Evolutionary conservation across 2,113 vertebrate genomes (phyloP).

Genomic region (Corythornis cristatus): DNA sequence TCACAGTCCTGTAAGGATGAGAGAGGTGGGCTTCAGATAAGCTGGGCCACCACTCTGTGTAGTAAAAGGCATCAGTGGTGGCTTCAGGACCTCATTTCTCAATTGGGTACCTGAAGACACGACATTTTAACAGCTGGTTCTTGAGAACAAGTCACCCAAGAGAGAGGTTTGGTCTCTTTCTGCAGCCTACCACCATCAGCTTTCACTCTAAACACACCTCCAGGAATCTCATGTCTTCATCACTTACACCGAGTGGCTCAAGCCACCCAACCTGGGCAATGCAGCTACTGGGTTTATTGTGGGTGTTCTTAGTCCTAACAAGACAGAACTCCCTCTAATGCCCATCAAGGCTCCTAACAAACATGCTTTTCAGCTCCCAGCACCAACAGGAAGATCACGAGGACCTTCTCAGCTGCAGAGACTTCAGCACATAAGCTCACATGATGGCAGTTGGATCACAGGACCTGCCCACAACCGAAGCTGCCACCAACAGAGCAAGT

Average conservation of each 20-base stretch:
- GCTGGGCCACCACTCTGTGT: no score
- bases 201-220: background rate
- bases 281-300: rapidly evolving
- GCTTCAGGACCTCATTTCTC: rapidly evolving
- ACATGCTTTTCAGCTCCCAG: rapidly evolving
- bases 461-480: background rate
- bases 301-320: background rate
- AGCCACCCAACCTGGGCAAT: background rate
- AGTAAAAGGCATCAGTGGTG: rapidly evolving
- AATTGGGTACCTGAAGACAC: background rate
- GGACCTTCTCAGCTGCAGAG: background rate
- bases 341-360: background rate
- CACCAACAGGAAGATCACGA: background rate
- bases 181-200: background rate
- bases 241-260: background rate
- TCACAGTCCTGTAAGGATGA: constrained; percentile 87
- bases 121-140: background rate
- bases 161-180: background rate
- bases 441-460: rapidly evolving
- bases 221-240: background rate
- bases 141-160: rapidly evolving
- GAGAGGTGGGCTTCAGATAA: rapidly evolving
- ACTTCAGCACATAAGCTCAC: background rate
- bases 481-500: background rate
- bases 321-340: background rate